Evolutionary conservation across 2,888 invertebrate species (phyloP), one percentile per base, ranked within the genome.

Genomic region (Stegana nigrithorax): DNA sequence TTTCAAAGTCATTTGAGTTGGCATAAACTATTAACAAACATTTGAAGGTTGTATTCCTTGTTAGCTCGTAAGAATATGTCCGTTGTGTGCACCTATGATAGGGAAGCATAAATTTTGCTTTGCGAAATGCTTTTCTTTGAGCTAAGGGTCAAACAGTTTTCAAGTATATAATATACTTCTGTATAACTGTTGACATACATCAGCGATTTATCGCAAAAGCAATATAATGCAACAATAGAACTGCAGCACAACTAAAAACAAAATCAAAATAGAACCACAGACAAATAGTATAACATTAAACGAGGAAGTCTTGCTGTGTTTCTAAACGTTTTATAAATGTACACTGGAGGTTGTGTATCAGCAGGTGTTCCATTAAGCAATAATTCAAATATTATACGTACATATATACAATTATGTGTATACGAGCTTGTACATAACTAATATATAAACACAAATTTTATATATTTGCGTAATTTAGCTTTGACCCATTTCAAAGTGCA

Each of bases 241-340:
- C 32, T 32, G 2, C 10, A 12, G 32, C 32, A 32, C n/a, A 32
- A 32, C 6, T 12, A 12, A 32, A 32, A 12, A 32, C 10, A 32
- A n/a, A 32, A 8, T 12, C 8, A 32, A 32, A 32, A 2, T 32
- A 32, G 32, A 1, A 21, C 4, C 19, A 45, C 7, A 45, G 12
- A 45, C 21, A 45, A 45, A 45, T 12, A 14, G n/a, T 6, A 45
- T n/a, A 50, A 50, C n/a, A 17, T 26, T 58, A 65, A 67, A 67
- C 72, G 70, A 78, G 75, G 78, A 75, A 75, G 78, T 75, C 75
- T 76, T 75, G 75, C 75, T 75, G 75, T 29, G 74, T 60, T 47
- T 55, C 53, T 32, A 32, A 36, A 27, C 8, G 53, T 21, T 55
- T 36, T 55, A 21, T n/a, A 55, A 55, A 55, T 55, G 19, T 36